Evolutionary conservation across 2,888 invertebrate species (phyloP), one percentile per base, ranked within the genome.

Genomic region (Acrobasis consociella): DNA sequence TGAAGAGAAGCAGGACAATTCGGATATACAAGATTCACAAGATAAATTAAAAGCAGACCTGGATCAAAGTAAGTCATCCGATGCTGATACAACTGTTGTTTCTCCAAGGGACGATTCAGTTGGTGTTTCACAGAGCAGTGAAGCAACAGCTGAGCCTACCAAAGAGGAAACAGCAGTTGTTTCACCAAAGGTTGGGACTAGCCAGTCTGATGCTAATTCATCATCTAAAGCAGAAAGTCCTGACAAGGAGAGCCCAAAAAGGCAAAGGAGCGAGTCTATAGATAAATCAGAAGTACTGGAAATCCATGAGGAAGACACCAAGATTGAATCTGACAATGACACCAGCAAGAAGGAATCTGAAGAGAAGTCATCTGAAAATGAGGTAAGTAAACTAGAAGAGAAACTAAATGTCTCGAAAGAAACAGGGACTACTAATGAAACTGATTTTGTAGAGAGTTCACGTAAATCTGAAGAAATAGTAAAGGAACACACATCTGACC

Each of bases 371-470:
- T 68, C 69, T 59, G 67, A 67, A 61, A 71, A 72, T 67, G 71
- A 91, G 91, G 91, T 91, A 91, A 92, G 91, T 91, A 89, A 77
- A 75, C 81, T 68, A 80, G 85, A 83, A 79, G 86, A 81, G 73
- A 76, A 79, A 75, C 76, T 68, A 76, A 73, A 66, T 78, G 65
- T 73, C 65, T 70, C 74, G 70, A 83, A 85, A 69, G 83, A 81
- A 75, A 71, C 75, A 69, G 77, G 77, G 72, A 72, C 75, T 78
- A 81, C 75, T 85, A 88, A 86, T 85, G 76, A 85, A 82, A 82
- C 77, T 84, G 85, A 86, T 87, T 86, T 89, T 87, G 85, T 89
- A 89, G 89, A 85, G 72, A 81, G 71, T 74, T 76, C 81, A 77
- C 75, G 74, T 69, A 80, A 66, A 71, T 69, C 71, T 65, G 65